Evolutionary conservation across 1,140 invertebrate genomes (phyloP), one percentile per base, ranked within the genome.

Genomic region (Araneus ventricosus): DNA sequence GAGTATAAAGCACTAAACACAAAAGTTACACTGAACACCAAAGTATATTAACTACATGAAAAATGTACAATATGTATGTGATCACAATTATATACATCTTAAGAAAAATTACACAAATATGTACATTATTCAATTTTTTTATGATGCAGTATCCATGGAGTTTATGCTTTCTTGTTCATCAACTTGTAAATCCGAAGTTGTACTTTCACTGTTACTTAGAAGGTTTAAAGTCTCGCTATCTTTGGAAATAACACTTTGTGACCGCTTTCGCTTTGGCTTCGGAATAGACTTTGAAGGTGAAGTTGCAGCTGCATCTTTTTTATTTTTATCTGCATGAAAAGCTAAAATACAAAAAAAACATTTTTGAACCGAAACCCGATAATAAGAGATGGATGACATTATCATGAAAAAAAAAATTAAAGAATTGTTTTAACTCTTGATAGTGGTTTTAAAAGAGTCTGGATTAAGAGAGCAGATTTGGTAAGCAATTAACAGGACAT

Each of bases 271-370:
- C 34, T 90, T 90, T 4, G 63, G 39, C 30, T 90, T 90, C 34
- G 88, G 41, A 24, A 22, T 22, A 22, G 57, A 37, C 41, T 92
- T 92, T 14, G 82, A 70, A 20, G 91, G 91, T 24, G 91, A 92
- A 20, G 10, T 39, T n/a, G 85, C 20, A 6, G 39, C 24, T 79
- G 52, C 22, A 37, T 88, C 91, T 59, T 92, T 92, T 27, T 88
- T 92, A 34, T 30, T 45, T 61, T 92, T 92, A 14, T 92, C 80
- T 57, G 91, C 91, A 70, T 92, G 91, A 30, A 45, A 92, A 22
- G 84, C 91, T 92, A 59, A 14, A 88, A n/a, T 27, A 6, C 34
- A 88, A 88, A 30, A 20, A 82, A 39, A 27, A 27, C 4, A 52
- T 52, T 52, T 52, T 14, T 52, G 45, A 52, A 52, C 17, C 10